These are phyloP conservation scores for Heliangelus exortis DNA, from an alignment of 2,797 vertebrate genomes.

Conservation along the genomic window DNA sequence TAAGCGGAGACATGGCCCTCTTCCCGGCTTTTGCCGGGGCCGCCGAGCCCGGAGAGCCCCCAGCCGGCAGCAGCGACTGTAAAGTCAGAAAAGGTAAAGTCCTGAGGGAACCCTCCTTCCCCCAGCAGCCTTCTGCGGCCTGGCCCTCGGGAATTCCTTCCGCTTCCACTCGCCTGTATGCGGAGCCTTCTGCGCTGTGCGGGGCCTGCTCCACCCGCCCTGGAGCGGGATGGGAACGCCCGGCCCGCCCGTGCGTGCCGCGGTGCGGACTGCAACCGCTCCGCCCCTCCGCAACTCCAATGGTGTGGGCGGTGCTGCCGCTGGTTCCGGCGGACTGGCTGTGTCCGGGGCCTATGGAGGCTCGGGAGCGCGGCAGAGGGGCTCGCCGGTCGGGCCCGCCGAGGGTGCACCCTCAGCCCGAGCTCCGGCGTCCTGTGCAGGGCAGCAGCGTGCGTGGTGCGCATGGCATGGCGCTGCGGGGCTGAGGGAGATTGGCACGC, in stretches of 20 bases:
- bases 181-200: neutral
- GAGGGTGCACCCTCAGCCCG: too few relatives aligned
- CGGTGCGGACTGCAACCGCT: neutral
- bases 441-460: accelerated
- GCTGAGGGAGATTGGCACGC: accelerated
- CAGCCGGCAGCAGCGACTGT: neutral
- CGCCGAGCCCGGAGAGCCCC: neutral
- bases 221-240: too few relatives aligned
- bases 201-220: too few relatives aligned
- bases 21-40: constrained; percentile 73
- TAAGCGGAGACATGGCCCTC: constrained; percentile 58
- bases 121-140: neutral
- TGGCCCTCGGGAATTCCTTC: neutral
- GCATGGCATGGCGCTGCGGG: accelerated
- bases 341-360: accelerated
- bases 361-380: accelerated
- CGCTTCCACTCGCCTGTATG: neutral
- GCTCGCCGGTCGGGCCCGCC: accelerated
- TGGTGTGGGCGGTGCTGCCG: neutral
- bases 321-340: too few relatives aligned
- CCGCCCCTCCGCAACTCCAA: neutral
- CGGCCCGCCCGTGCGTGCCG: too few relatives aligned
- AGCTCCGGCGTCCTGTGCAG: neutral
- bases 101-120: neutral
- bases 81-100: constrained; percentile 62